Conservation (phyloP, 2,113 vertebrate genomes). For the Balaenoptera acutorostrata region DNA sequence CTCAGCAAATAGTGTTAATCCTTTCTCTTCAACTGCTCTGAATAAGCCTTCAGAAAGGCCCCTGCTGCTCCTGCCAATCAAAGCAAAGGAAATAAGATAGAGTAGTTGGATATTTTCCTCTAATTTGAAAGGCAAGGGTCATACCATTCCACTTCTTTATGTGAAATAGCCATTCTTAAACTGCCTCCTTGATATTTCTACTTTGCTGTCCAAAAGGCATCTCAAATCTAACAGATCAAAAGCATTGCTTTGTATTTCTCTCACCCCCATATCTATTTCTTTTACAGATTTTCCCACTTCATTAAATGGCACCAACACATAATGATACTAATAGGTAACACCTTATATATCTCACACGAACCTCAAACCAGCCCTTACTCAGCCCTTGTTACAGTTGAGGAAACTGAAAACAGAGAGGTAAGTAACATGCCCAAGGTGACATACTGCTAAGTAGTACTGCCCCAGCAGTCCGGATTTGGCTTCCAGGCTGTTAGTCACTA, state of each 20-base stretch:
- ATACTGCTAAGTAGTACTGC: neutral
- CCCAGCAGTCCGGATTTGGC: neutral
- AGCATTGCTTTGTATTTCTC: neutral
- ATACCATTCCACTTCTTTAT: neutral
- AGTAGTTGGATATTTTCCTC: neutral
- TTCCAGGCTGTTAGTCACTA: neutral
- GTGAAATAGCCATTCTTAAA: constrained; percentile 10
- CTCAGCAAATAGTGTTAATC: constrained; percentile 25
- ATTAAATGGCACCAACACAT: neutral
- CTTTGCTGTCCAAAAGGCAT: neutral
- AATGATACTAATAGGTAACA: neutral
- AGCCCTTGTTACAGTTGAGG: neutral
- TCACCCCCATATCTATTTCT: neutral
- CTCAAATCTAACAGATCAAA: neutral
- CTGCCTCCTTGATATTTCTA: constrained; percentile 13
- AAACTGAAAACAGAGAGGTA: neutral
- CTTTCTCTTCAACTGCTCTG: constrained; percentile 18
- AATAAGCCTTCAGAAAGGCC: constrained; percentile 5
- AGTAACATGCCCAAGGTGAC: neutral
- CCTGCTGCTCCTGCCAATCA: constrained; percentile 22
- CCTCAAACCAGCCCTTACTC: neutral
- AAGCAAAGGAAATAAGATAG: constrained; percentile 34
- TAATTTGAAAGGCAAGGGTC: constrained; percentile 18
- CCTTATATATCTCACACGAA: neutral
- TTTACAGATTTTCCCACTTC: neutral